These are phyloP conservation scores for Heliconius cydno DNA, from an alignment of 2,888 invertebrate species.

Conservation along the genomic window DNA sequence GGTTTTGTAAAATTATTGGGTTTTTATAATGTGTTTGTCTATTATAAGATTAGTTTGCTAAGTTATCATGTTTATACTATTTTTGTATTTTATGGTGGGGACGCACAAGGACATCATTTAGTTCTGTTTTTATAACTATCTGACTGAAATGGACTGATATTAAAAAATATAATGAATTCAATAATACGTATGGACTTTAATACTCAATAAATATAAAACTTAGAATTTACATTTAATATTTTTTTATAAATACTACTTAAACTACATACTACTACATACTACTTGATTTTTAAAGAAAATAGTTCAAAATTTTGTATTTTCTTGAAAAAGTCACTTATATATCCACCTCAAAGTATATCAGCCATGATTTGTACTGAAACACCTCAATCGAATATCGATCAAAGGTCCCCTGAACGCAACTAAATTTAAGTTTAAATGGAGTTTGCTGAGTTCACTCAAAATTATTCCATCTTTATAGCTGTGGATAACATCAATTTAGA, in stretches of 20 bases:
- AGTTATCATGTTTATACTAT: not conserved
- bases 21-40: constrained; percentile 1
- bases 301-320: not conserved
- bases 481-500: constrained; percentile 44
- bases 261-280: too few species aligned
- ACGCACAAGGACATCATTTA: not conserved
- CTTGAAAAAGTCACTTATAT: not conserved
- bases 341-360: not conserved
- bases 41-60: not conserved
- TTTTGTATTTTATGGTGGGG: not conserved
- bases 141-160: not conserved
- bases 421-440: constrained; percentile 45
- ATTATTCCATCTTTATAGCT: constrained; percentile 44
- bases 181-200: not conserved
- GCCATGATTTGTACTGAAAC: constrained; percentile 16
- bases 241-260: too few species aligned
- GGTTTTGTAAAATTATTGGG: not conserved
- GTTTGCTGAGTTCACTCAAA: constrained; percentile 36
- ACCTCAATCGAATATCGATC: constrained; percentile 42
- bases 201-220: not conserved
- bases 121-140: not conserved
- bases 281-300: not conserved
- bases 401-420: constrained; percentile 30
- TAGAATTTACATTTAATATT: too few species aligned
- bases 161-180: not conserved